Percentiles rank a stretch among this genome's conserved stretches.
phyloP scores from a whole-genome alignment of 2,113 vertebrate species.

The Okapia johnstoni region DNA sequence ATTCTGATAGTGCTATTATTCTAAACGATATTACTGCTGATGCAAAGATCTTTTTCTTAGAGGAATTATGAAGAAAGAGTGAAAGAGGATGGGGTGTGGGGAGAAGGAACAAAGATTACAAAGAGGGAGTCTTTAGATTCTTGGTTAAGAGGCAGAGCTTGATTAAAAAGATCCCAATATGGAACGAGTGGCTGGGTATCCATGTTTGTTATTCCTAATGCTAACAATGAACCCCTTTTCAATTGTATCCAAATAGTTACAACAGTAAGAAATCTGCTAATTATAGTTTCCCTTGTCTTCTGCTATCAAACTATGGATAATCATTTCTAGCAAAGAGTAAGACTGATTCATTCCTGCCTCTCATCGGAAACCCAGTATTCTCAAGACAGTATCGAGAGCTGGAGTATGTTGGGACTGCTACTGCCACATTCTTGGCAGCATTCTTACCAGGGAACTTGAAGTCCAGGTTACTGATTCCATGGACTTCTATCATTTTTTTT shows the following conservation, averaged over 20 bases:
- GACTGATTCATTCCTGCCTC: not conserved
- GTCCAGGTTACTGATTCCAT: not conserved
- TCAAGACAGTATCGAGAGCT: not conserved
- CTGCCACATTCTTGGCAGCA: not conserved
- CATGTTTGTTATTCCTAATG: not conserved
- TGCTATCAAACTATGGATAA: constrained; percentile 27
- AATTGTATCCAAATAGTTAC: constrained; percentile 40
- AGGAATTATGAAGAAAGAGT: constrained; percentile 43
- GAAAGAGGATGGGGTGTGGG: not conserved
- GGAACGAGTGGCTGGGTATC: constrained; percentile 37
- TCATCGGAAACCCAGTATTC: not conserved
- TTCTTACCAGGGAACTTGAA: not conserved
- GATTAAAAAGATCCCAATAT: constrained; percentile 57
- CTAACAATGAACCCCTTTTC: constrained; percentile 31
- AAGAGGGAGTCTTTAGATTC: constrained; percentile 39
- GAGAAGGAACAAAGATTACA: constrained; percentile 34
- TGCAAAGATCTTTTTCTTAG: constrained; percentile 63
- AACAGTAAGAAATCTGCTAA: constrained; percentile 39
- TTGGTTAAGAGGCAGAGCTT: constrained; percentile 57
- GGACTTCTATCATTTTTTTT: not conserved
- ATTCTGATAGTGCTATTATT: constrained; percentile 67
- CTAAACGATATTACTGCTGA: constrained; percentile 68
- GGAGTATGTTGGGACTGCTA: not conserved
- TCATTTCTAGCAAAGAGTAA: constrained; percentile 19
- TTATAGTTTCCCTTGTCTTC: not conserved